Conservation (phyloP, 2,113 vertebrate species). For the Chroicocephalus ridibundus region DNA sequence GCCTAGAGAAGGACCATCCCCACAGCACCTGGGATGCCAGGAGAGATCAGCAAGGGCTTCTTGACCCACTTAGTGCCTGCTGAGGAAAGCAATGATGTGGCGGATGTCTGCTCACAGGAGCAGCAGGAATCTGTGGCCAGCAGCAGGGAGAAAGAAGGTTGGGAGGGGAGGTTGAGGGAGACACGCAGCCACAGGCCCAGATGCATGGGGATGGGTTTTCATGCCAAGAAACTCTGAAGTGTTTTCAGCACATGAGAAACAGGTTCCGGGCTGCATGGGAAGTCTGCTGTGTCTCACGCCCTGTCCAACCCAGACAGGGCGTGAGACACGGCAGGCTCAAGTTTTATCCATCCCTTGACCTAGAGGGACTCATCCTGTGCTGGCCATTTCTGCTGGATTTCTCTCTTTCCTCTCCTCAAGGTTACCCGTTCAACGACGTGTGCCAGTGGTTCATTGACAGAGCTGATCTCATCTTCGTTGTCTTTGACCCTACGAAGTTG, state of each 20-base stretch:
- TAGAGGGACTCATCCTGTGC: background rate
- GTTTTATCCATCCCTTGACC: background rate
- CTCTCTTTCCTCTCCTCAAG: slow-evolving; percentile 67
- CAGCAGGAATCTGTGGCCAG: background rate
- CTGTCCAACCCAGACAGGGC: background rate
- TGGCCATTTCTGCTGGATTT: slow-evolving; percentile 9
- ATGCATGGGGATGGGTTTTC: background rate
- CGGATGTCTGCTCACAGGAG: background rate
- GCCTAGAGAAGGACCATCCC: background rate
- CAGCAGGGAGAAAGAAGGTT: background rate
- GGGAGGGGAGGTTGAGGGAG: background rate
- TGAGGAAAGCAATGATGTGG: background rate
- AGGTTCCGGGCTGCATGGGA: background rate
- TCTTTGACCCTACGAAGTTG: slow-evolving; percentile 96
- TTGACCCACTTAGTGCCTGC: background rate
- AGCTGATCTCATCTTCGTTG: slow-evolving; percentile 96
- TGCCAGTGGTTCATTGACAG: slow-evolving; percentile 99
- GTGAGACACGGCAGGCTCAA: background rate
- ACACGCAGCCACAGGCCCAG: background rate
- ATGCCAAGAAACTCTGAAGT: background rate
- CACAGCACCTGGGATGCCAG: background rate
- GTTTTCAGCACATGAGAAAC: background rate
- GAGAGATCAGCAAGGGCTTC: background rate
- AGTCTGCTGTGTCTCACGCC: background rate
- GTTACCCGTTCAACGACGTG: slow-evolving; percentile 97